These are phyloP conservation scores for Chaitophorus viminalis DNA, from an alignment of 2,888 invertebrate species.

Conservation along the genomic window DNA sequence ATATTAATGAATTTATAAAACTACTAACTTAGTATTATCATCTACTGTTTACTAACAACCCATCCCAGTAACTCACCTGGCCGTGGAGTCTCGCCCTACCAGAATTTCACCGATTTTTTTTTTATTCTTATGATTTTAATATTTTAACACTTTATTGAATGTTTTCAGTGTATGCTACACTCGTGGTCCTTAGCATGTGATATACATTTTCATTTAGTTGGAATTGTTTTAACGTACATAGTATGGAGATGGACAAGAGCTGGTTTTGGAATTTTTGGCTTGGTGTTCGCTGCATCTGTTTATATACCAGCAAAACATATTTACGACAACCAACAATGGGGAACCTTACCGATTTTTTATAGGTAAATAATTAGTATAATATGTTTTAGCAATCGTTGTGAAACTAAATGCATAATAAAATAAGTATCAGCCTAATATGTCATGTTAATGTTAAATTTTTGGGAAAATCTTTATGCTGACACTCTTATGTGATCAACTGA, in stretches of 20 bases:
- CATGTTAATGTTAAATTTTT: too few species aligned
- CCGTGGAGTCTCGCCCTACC: too few species aligned
- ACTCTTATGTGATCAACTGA: too few species aligned
- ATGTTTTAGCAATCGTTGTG: background rate
- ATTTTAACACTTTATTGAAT: background rate
- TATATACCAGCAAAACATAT: conserved; percentile 63
- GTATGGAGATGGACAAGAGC: conserved; percentile 62
- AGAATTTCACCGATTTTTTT: too few species aligned
- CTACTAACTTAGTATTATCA: too few species aligned
- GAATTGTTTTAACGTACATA: conserved; percentile 62
- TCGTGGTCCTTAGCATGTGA: conserved; percentile 65
- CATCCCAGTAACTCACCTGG: too few species aligned
- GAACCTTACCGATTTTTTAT: conserved; percentile 2
- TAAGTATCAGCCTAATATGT: background rate
- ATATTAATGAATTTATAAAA: too few species aligned
- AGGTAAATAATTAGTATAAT: conserved; percentile 20
- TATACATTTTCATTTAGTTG: conserved; percentile 64
- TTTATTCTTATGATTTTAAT: background rate
- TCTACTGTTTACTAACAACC: too few species aligned
- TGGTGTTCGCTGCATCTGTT: conserved; percentile 61
- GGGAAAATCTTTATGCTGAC: too few species aligned
- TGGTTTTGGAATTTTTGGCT: conserved; percentile 61
- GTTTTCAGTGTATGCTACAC: conserved; percentile 64
- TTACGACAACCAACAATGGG: conserved; percentile 54
- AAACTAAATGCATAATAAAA: background rate